Evolutionary conservation across 2,113 vertebrate species (phyloP).

Genomic region (Platanista minor): DNA sequence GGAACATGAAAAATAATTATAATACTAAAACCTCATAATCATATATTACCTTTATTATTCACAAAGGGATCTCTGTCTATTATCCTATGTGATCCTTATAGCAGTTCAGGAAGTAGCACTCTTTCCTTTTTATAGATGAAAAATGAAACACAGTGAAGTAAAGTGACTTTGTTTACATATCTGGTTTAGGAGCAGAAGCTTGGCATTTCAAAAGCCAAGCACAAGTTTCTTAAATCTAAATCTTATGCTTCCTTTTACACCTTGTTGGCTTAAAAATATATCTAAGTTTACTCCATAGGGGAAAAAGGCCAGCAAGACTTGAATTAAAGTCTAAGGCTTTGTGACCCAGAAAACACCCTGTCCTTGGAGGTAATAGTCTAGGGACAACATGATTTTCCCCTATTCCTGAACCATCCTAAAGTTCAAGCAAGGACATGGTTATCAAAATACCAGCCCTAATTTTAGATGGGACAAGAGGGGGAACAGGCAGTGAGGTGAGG

Average conservation of each 20-base stretch:
- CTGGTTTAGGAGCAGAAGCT: background rate
- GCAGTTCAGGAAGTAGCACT: background rate
- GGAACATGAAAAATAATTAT: background rate
- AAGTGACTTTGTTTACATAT: background rate
- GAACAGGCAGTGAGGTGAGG: conserved; percentile 31
- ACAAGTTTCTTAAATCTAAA: background rate
- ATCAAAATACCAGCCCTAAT: conserved; percentile 66
- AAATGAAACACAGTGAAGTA: background rate
- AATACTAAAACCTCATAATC: background rate
- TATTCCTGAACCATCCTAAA: conserved; percentile 28
- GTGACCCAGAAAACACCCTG: background rate
- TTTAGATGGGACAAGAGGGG: conserved; percentile 55
- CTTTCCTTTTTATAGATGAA: background rate
- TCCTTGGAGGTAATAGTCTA: background rate
- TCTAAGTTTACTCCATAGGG: background rate
- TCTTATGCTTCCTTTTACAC: background rate
- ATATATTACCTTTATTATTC: background rate
- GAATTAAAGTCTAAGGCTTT: background rate
- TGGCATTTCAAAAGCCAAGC: background rate
- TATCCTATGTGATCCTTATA: background rate
- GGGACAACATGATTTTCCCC: background rate
- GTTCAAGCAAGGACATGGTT: conserved; percentile 55
- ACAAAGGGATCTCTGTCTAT: background rate
- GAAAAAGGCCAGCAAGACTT: background rate
- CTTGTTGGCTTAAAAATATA: background rate